phyloP scores from a whole-genome alignment of 2,797 vertebrate genomes.

The Potorous gilbertii region DNA sequence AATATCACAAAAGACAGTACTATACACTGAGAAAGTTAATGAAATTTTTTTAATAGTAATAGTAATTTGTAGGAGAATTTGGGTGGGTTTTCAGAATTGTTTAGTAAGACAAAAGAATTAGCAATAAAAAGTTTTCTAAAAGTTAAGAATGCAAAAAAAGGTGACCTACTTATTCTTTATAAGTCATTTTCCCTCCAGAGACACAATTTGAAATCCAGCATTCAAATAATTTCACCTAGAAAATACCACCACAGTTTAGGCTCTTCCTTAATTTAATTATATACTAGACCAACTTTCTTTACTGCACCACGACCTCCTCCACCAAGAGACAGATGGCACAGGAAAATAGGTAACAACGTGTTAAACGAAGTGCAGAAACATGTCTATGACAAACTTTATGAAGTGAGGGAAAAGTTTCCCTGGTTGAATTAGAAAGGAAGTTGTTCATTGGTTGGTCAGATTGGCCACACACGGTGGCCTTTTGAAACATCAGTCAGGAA shows the following conservation, averaged over 20 bases:
- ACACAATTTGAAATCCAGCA: background rate
- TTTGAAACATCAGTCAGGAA: background rate
- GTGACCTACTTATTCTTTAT: background rate
- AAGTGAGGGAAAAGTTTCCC: background rate
- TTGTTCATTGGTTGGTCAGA: background rate
- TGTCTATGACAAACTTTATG: background rate
- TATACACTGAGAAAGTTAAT: background rate
- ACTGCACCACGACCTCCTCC: background rate
- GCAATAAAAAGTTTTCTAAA: too few relatives aligned
- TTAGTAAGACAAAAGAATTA: too few relatives aligned
- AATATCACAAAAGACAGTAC: background rate
- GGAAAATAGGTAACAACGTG: background rate
- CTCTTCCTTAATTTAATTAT: background rate
- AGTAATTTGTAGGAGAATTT: background rate
- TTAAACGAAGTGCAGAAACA: background rate
- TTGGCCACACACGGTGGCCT: background rate
- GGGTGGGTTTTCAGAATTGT: background rate
- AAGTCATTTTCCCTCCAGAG: background rate
- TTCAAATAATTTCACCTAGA: background rate
- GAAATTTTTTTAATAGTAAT: background rate
- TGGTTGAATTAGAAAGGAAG: background rate
- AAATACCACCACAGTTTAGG: background rate
- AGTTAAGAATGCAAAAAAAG: background rate
- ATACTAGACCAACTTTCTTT: background rate
- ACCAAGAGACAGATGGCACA: background rate